These are phyloP conservation scores for Pimephales promelas DNA, from an alignment of 2,113 vertebrate species.

Conservation along the genomic window DNA sequence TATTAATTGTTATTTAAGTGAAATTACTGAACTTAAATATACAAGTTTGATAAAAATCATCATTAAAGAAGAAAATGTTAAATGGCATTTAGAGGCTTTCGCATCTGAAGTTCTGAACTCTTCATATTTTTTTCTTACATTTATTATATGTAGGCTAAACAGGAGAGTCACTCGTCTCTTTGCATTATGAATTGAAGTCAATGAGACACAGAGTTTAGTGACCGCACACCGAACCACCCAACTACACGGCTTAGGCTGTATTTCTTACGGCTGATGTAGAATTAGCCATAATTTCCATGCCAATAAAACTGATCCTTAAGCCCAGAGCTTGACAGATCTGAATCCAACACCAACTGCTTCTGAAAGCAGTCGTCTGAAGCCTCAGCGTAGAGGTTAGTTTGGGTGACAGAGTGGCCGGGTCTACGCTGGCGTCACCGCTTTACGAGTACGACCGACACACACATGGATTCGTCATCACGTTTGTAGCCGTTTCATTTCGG, in stretches of 20 bases:
- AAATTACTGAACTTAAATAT: too few relatives aligned
- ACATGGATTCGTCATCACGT: constrained; percentile 54
- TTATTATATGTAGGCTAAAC: too few relatives aligned
- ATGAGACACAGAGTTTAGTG: background rate
- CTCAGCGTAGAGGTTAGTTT: background rate
- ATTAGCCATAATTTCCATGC: background rate
- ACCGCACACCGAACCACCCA: background rate
- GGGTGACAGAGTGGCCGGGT: constrained; percentile 51
- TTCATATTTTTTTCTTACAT: too few relatives aligned
- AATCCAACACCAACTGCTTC: background rate
- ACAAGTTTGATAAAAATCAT: too few relatives aligned
- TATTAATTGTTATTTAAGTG: too few relatives aligned
- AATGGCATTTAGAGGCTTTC: too few relatives aligned
- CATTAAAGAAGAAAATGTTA: too few relatives aligned
- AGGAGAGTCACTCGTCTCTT: background rate
- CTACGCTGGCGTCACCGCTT: constrained; percentile 53
- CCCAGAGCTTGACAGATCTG: constrained; percentile 16
- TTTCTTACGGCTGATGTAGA: background rate
- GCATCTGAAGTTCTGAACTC: too few relatives aligned
- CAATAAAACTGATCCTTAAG: constrained; percentile 2
- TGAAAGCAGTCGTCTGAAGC: background rate
- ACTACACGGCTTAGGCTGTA: background rate
- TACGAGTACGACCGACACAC: constrained; percentile 47
- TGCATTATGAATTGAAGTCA: background rate
- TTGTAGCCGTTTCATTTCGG: constrained; percentile 23